These are phyloP conservation scores for Bothrops jararaca DNA, from an alignment of 2,113 vertebrate genomes.

Conservation along the genomic window DNA sequence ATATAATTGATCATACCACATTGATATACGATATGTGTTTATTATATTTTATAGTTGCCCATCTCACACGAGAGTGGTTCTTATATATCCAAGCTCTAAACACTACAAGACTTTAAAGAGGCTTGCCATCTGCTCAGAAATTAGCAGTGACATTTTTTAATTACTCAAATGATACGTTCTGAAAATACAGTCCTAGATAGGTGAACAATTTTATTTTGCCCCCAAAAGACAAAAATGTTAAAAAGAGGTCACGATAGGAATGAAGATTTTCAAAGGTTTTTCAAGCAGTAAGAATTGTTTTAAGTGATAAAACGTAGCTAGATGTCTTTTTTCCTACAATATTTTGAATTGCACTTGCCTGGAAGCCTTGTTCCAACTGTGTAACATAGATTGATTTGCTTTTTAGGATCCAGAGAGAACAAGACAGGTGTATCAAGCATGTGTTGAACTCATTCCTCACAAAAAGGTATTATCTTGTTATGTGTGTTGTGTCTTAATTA, in stretches of 20 bases:
- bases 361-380: background rate
- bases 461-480: conserved; percentile 90
- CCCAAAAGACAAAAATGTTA: background rate
- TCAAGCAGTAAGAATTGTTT: background rate
- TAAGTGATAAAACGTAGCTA: background rate
- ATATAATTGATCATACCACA: background rate
- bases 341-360: background rate
- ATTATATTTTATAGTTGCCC: background rate
- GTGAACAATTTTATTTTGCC: background rate
- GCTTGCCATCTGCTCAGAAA: background rate
- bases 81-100: background rate
- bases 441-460: conserved; percentile 92
- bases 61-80: background rate
- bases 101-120: background rate
- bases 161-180: background rate
- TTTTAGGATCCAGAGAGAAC: conserved; percentile 88
- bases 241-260: background rate
- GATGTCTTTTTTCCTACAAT: background rate
- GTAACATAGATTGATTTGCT: background rate
- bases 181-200: background rate
- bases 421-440: conserved; percentile 93
- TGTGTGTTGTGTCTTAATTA: too few relatives aligned
- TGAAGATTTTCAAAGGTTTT: background rate
- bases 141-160: background rate
- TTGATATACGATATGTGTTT: background rate